A percentile compares a stretch with the other conserved stretches of the same genome.
Evolutionary conservation across 2,113 vertebrate species (phyloP).

Genomic region (Gadus chalcogrammus): DNA sequence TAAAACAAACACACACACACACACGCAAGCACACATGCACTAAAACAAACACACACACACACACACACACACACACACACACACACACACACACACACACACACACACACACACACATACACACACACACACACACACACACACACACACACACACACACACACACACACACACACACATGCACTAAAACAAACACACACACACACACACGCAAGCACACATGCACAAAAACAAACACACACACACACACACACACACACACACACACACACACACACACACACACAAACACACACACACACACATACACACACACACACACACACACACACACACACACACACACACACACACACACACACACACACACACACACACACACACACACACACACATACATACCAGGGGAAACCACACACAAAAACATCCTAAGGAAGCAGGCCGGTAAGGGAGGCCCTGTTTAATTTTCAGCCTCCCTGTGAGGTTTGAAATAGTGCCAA

Average conservation of each 20-base stretch:
- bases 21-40: too few species aligned
- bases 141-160: not conserved
- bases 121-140: not conserved
- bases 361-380: not conserved
- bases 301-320: not conserved
- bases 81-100: not conserved
- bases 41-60: not conserved
- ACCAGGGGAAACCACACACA: constrained; percentile 10
- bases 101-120: not conserved
- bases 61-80: not conserved
- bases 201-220: not conserved
- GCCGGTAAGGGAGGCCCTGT: constrained; percentile 69
- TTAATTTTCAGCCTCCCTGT: constrained; percentile 76
- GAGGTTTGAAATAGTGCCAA: constrained; percentile 59
- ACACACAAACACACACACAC: not conserved
- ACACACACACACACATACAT: constrained; percentile 11
- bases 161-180: too few species aligned
- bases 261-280: not conserved
- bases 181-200: not conserved
- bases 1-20: not conserved
- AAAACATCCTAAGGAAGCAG: constrained; percentile 38
- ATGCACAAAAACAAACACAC: not conserved
- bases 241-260: not conserved
- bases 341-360: not conserved
- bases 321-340: not conserved